phyloP scores from a whole-genome alignment of 1,140 invertebrate genomes.

The Nixonia krombeini region DNA sequence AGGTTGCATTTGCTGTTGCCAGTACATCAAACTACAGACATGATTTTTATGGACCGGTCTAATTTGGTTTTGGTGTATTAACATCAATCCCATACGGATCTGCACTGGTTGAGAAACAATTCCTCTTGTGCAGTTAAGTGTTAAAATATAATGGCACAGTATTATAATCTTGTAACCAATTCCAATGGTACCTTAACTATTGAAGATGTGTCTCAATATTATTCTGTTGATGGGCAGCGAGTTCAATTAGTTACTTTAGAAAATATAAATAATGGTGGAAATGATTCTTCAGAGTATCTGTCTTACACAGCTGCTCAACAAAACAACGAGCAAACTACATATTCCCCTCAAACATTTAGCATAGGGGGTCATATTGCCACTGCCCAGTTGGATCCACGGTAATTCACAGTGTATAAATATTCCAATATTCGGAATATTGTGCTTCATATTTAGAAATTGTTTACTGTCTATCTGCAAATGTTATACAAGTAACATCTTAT shows the following conservation, averaged over 20 bases:
- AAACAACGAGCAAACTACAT: constrained; percentile 56
- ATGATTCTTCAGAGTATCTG: constrained; percentile 54
- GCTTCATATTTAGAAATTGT: not conserved
- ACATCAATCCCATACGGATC: constrained; percentile 34
- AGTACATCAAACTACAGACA: constrained; percentile 49
- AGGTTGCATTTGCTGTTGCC: constrained; percentile 54
- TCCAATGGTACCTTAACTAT: constrained; percentile 60
- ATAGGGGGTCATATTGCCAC: constrained; percentile 55
- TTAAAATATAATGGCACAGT: constrained; percentile 70
- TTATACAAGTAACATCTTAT: not conserved
- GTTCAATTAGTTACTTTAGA: constrained; percentile 62
- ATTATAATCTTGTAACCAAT: constrained; percentile 65
- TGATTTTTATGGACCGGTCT: constrained; percentile 57
- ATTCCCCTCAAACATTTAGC: constrained; percentile 58
- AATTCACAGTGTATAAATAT: constrained; percentile 31
- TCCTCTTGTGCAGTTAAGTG: too few species aligned
- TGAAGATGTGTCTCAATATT: constrained; percentile 61
- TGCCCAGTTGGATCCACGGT: constrained; percentile 64
- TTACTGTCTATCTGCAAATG: not conserved
- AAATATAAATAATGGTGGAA: constrained; percentile 60
- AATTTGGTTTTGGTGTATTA: constrained; percentile 45
- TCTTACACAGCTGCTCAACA: constrained; percentile 57
- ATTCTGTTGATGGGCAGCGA: constrained; percentile 57
- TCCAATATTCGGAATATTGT: not conserved
- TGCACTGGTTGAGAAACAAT: constrained; percentile 43